phyloP scores from a whole-genome alignment of 2,888 invertebrate genomes.

The Phorcus lineatus region DNA sequence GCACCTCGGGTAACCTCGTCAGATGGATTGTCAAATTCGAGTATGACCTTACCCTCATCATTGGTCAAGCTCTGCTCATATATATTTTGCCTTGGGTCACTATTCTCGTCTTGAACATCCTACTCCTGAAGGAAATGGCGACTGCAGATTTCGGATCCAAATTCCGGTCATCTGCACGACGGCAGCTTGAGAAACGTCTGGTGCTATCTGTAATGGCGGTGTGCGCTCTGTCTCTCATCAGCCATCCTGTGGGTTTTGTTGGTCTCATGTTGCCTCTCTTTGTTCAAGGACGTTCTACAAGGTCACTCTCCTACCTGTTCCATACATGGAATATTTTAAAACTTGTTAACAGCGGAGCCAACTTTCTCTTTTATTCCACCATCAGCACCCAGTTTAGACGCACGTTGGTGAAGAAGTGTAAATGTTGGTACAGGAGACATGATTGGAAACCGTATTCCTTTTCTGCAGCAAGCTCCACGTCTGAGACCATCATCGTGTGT shows the following conservation, averaged over 20 bases:
- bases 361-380: not conserved
- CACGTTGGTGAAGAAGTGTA: not conserved
- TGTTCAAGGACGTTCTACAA: not conserved
- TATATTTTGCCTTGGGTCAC: not conserved
- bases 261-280: conserved; percentile 7
- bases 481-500: no score
- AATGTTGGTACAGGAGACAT: not conserved
- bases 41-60: not conserved
- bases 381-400: not conserved
- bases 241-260: not conserved
- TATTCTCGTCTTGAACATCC: not conserved
- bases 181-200: not conserved
- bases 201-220: not conserved
- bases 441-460: not conserved
- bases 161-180: not conserved
- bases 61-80: not conserved
- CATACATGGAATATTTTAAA: not conserved
- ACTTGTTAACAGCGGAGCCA: not conserved
- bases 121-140: not conserved
- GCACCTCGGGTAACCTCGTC: not conserved
- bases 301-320: not conserved
- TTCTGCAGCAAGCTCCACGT: not conserved
- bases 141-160: not conserved
- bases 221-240: not conserved
- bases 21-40: not conserved